Percentiles rank a stretch among this genome's conserved stretches.
Conservation (phyloP, 92 coral and sea anemone species). For the Nematostella vectensis region DNA sequence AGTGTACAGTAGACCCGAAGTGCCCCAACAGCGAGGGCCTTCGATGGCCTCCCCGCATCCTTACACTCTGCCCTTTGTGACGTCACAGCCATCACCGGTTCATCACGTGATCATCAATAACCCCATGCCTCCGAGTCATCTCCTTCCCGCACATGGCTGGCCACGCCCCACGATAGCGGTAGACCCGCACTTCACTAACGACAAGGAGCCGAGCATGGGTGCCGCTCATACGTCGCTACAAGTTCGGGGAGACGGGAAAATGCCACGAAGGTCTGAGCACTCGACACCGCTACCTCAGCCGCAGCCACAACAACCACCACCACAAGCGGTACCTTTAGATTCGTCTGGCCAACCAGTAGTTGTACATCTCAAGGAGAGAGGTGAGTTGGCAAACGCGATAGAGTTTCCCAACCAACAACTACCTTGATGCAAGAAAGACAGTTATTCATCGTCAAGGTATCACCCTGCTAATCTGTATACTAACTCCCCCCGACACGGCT, state of each 20-base stretch:
- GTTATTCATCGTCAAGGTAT: too few relatives aligned
- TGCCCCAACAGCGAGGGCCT: slow-evolving; percentile 24
- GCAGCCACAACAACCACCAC: too few relatives aligned
- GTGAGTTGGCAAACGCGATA: too few relatives aligned
- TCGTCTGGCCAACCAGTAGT: slow-evolving; percentile 38
- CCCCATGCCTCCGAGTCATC: slow-evolving; percentile 21
- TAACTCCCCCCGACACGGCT: too few relatives aligned
- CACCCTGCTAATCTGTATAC: too few relatives aligned
- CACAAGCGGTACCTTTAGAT: slow-evolving; percentile 19
- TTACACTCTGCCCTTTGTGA: slow-evolving; percentile 17
- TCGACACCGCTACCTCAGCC: slow-evolving; percentile 18
- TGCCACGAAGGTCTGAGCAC: slow-evolving; percentile 11
- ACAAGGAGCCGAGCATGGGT: slow-evolving; percentile 12
- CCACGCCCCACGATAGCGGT: slow-evolving; percentile 38
- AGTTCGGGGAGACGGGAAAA: slow-evolving; percentile 52
- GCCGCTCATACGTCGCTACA: slow-evolving; percentile 38
- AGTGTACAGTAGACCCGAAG: slow-evolving; percentile 21
- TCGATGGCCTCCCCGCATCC: slow-evolving; percentile 18
- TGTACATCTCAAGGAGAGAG: slow-evolving; percentile 63
- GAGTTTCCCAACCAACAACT: too few relatives aligned
- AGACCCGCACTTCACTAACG: slow-evolving; percentile 26
- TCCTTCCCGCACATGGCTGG: slow-evolving; percentile 26
- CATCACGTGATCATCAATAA: slow-evolving; percentile 36
- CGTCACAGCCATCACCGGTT: slow-evolving; percentile 16
- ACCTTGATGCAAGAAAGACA: background rate